Conservation (phyloP, 2,888 invertebrate genomes). For the Herminia tarsipennalis region DNA sequence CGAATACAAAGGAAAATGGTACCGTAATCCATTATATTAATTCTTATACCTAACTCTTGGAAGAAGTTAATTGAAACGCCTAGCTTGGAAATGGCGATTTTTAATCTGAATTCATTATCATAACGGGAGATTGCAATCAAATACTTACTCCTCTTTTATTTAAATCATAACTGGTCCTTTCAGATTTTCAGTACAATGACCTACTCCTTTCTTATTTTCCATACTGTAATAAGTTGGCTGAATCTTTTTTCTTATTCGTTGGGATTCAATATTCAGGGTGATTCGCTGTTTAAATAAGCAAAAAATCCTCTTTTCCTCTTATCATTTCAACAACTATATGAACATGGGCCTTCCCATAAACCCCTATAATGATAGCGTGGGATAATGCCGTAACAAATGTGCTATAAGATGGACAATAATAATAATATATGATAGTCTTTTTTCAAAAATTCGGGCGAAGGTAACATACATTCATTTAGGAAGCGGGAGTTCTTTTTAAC, state of each 20-base stretch:
- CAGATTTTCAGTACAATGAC: neutral
- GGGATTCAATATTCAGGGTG: neutral
- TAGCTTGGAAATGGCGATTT: slow-evolving; percentile 2
- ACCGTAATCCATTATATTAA: slow-evolving; percentile 23
- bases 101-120: slow-evolving; percentile 15
- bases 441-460: slow-evolving; percentile 3
- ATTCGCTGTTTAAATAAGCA: neutral
- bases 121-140: slow-evolving; percentile 10
- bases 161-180: slow-evolving; percentile 5
- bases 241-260: neutral
- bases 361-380: slow-evolving; percentile 10
- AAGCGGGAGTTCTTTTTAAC: no score
- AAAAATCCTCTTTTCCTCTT: neutral
- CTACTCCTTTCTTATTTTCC: neutral
- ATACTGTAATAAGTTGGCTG: no score
- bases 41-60: slow-evolving; percentile 7
- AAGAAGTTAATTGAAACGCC: slow-evolving; percentile 20
- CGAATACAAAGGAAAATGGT: slow-evolving; percentile 20
- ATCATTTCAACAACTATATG: slow-evolving; percentile 5
- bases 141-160: slow-evolving; percentile 10
- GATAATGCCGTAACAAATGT: slow-evolving; percentile 15
- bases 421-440: slow-evolving; percentile 8
- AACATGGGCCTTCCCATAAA: slow-evolving; percentile 3
- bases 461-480: slow-evolving; percentile 1
- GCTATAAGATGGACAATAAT: slow-evolving; percentile 8